Evolutionary conservation across 1,140 invertebrate species (phyloP).

Genomic region (Pristionchus pacificus): DNA sequence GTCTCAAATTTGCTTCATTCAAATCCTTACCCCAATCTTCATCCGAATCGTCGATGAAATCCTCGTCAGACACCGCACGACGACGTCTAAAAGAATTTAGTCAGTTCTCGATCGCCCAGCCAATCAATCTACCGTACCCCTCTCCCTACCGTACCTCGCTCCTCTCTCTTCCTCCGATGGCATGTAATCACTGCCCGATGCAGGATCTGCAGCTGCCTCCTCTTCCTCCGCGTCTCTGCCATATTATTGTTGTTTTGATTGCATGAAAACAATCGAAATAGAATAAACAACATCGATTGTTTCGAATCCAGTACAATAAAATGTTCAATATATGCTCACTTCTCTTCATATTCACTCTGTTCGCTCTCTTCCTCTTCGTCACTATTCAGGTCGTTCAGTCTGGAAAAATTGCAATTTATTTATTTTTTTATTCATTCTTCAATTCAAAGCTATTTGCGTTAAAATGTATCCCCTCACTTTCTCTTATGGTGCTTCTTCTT

Average conservation of each 20-base stretch:
- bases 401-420: too few species aligned
- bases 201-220: conserved; percentile 3
- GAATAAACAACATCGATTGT: too few species aligned
- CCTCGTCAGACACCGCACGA: background rate
- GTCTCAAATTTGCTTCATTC: conserved; percentile 4
- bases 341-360: conserved; percentile 21
- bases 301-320: too few species aligned
- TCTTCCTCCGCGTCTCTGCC: conserved; percentile 7
- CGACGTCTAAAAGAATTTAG: too few species aligned
- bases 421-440: too few species aligned
- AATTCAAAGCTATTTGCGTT: too few species aligned
- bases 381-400: background rate
- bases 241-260: background rate
- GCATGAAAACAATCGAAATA: too few species aligned
- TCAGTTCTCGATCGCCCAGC: too few species aligned
- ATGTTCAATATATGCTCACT: conserved; percentile 11
- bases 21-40: background rate
- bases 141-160: background rate
- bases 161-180: conserved; percentile 15
- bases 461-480: too few species aligned
- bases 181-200: conserved; percentile 17
- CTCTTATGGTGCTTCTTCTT: background rate
- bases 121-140: background rate
- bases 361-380: conserved; percentile 15
- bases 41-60: conserved; percentile 1